phyloP scores from a whole-genome alignment of 2,888 invertebrate species.

The Adineta ricciae region DNA sequence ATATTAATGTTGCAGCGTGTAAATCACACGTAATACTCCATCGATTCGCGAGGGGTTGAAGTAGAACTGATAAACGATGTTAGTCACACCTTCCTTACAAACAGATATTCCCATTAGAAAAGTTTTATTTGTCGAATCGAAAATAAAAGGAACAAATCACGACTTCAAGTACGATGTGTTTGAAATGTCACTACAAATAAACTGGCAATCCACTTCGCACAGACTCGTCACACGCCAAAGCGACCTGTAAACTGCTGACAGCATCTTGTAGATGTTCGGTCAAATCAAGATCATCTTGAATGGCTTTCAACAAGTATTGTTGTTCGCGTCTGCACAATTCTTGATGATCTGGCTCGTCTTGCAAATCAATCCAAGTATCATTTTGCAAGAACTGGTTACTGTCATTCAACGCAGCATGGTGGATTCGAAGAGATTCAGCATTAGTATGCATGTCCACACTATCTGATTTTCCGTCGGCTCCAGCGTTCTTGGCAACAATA shows the following conservation, averaged over 20 bases:
- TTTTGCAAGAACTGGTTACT: neutral
- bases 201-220: constrained; percentile 3
- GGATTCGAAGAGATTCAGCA: neutral
- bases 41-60: too few species aligned
- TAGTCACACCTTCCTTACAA: too few species aligned
- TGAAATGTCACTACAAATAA: neutral
- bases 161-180: too few species aligned
- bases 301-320: neutral
- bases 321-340: neutral
- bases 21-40: too few species aligned
- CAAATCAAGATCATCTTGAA: neutral
- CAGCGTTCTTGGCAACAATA: neutral
- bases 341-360: neutral
- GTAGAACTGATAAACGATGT: too few species aligned
- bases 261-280: neutral
- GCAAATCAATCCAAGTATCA: neutral
- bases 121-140: too few species aligned
- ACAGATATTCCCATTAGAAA: too few species aligned
- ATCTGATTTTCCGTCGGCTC: neutral
- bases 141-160: too few species aligned
- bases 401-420: neutral
- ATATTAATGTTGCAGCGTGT: too few species aligned
- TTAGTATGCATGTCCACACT: neutral
- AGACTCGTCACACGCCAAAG: neutral
- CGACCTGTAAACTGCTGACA: neutral